Evolutionary conservation across 2,113 vertebrate species (phyloP), one percentile per base, ranked within the genome.

Genomic region (Oryzias woworae): DNA sequence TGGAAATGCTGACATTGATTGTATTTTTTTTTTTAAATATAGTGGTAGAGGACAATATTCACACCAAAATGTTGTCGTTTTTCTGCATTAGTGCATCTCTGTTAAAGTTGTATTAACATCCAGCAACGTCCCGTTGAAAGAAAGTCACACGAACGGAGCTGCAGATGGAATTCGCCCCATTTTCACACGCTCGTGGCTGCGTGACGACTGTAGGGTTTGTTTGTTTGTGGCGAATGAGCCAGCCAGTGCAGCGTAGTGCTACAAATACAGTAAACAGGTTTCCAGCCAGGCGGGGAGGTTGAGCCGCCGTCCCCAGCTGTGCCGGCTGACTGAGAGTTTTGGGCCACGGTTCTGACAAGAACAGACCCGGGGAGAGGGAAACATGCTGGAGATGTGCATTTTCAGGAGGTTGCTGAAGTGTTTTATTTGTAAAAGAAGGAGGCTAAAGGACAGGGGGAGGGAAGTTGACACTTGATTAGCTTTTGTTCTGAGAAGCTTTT

Each of bases 291-390:
- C 72, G 26, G 69, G 73, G 57, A 66, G 52, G 56, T 54, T 28
- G 63, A 76, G 64, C 42, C 17, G 60, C 26, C 7, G 53, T 84
- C 85, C 80, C 84, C 80, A 78, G 85, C 68, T 72, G 89, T 83
- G 74, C 52, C 17, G 22, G 22, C 85, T 89, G 89, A 90, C 83
- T 85, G 88, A 89, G 75, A 78, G 87, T 88, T 86, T 83, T 73
- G 88, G 85, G 85, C 87, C 83, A 82, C 4, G 69, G 78, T 80
- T 86, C 77, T 90, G 88, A 89, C 87, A 88, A 82, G 43, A 84
- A 69, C 72, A 83, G 79, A 82, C 76, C 82, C 73, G 50, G 28
- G 12, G 84, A 82, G 81, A 56, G 58, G 62, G 18, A 45, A 73
- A 83, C 71, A 62, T 14, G 50, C 66, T 14, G 58, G 55, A 70